Base-by-base conservation (phyloP, 2,888 invertebrate genomes). In the Adelphocoris suturalis region DNA sequence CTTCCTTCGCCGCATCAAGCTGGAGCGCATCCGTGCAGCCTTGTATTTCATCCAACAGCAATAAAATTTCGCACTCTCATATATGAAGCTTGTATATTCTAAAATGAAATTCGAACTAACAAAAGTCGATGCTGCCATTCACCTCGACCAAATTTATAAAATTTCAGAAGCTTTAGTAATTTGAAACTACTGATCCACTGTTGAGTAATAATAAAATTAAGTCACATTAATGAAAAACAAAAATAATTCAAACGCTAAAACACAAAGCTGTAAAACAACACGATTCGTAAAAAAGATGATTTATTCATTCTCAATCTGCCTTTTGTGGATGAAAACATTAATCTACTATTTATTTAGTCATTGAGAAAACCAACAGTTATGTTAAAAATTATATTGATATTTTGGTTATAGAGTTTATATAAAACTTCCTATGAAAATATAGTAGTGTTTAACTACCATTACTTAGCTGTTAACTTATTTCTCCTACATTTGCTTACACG, bases 1-100 rank as follows among this genome's bases (percentile, higher is more conserved):
- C 92, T 96, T 97, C 92, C 93, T 97, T 76, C 94, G 95, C 16
- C 94, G 96, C 91, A 95, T 95, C 0, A 95, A 95, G 84, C 94
- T 96, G 78, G 93, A 94, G 47, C 94, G 95, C 91, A 94, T 96
- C 90, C 94, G 95, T 90, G 94, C 94, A 61, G 96, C 96, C 2
- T 93, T 96, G 7, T 57, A 78, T 9, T 87, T 80, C 68, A 48
- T 87, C 48, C 80, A 57, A 76, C n/a, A 37, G 0, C n/a, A 85
- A 85, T 85, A 14, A 47, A 48, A 27, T 37, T 7, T 2, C 75
- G 19, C 23, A 27, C 2, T 28, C 4, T 19, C 19, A 61, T 5
- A 75, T 75, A 75, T 75, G 52, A 52, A 37, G 2, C 7, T 11
- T 52, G 3, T 7, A 14, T 7, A 13, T 28, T 28, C 13, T 14